A percentile compares a stretch with the other conserved stretches of the same genome.
Conservation (phyloP, 2,797 vertebrate genomes). For the Lepilemur septentrionalis region DNA sequence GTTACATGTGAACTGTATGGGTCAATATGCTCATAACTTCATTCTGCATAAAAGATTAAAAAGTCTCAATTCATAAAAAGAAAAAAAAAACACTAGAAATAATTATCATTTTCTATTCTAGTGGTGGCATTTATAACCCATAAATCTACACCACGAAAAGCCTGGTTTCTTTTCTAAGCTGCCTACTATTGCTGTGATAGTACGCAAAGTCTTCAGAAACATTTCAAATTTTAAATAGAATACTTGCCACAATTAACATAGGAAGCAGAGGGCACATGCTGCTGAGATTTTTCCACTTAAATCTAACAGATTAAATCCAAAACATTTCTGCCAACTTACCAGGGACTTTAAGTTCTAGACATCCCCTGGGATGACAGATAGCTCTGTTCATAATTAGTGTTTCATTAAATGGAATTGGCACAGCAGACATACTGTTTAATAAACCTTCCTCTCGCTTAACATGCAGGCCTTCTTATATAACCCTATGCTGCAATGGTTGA, state of each 20-base stretch:
- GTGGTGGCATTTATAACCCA: not conserved
- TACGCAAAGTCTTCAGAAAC: slow-evolving; percentile 11
- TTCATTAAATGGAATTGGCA: slow-evolving; percentile 61
- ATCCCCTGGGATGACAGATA: slow-evolving; percentile 68
- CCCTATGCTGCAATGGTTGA: slow-evolving; percentile 2
- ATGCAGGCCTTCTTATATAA: slow-evolving; percentile 39
- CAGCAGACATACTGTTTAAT: slow-evolving; percentile 66
- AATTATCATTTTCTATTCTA: not conserved
- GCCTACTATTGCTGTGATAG: not conserved
- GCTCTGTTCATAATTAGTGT: slow-evolving; percentile 62
- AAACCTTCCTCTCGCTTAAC: slow-evolving; percentile 52
- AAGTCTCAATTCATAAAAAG: slow-evolving; percentile 34
- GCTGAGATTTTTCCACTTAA: slow-evolving; percentile 35
- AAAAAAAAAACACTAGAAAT: slow-evolving; percentile 44
- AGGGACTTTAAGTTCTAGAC: slow-evolving; percentile 56
- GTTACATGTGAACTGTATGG: not conserved
- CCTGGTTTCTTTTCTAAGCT: not conserved
- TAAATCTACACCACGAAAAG: not conserved
- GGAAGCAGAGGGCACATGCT: not conserved
- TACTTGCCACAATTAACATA: not conserved
- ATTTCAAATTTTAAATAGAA: slow-evolving; percentile 66
- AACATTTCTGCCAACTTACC: slow-evolving; percentile 58
- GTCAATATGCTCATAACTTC: not conserved
- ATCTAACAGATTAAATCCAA: slow-evolving; percentile 53
- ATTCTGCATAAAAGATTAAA: slow-evolving; percentile 31